Base-by-base conservation (phyloP, 2,797 vertebrate genomes). In the Cryptoprocta ferox region DNA sequence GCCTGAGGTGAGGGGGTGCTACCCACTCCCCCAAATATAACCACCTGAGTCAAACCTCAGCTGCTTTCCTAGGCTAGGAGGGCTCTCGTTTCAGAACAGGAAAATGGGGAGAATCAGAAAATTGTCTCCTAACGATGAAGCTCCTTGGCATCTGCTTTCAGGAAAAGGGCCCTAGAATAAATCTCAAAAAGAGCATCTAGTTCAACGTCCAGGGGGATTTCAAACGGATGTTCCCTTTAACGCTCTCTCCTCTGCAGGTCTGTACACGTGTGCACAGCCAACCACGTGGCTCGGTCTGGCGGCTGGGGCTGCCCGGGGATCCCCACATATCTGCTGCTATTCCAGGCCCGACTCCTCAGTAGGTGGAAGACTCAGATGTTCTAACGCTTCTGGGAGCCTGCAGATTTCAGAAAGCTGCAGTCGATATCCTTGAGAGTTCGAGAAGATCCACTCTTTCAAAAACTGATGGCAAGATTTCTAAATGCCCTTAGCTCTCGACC, bases 271-370 rank as follows among this genome's bases (percentile, higher is more conserved):
- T 53, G 24, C 15, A 53, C 24, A 45, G 86, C 50, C 73, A 63
- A 50, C 89, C 94, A 71, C 30, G 2, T 28, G 65, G 59, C 76
- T 66, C 63, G 30, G 81, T 70, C 88, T 91, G 80, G 89, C 81
- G 84, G 93, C 82, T 42, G 24, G 53, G 30, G 61, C 93, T 59
- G 80, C 89, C 42, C 45, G 91, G 92, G 66, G 71, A 97, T 93
- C 73, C 83, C 89, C 84, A 86, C 63, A 9, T n/a, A 53, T 53
- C n/a, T 92, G 71, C 37, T 79, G 66, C 78, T 94, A 24, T 94
- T 95, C 83, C 42, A 76, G 95, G 56, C 78, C 66, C 35, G 73
- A 59, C 37, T 92, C 70, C 56, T 84, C 89, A 84, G 92, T 91
- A 97, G 45, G 35, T 3, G 15, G 39, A 73, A 28, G n/a, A 88